Evolutionary conservation across 2,888 invertebrate genomes (phyloP).

Genomic region (Luffia ferchaultella): DNA sequence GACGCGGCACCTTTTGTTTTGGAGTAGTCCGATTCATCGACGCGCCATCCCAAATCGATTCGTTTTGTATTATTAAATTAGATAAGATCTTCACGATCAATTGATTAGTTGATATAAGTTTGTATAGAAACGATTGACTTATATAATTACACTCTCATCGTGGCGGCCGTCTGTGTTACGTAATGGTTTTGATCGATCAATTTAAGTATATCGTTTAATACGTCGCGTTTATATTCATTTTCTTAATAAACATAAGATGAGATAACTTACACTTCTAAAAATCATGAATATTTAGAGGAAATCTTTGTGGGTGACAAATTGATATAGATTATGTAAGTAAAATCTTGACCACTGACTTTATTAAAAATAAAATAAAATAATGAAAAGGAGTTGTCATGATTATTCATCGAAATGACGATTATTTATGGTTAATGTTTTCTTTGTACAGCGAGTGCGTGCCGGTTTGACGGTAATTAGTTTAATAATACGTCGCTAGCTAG

Average conservation of each 20-base stretch:
- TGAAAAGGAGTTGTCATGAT: too few relatives aligned
- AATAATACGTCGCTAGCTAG: too few relatives aligned
- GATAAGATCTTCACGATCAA: slow-evolving; percentile 42
- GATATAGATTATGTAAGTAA: too few relatives aligned
- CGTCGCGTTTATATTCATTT: slow-evolving; percentile 1
- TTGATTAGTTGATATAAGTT: slow-evolving; percentile 30
- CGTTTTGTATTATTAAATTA: slow-evolving; percentile 46
- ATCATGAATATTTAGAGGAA: too few relatives aligned
- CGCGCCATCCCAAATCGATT: slow-evolving; percentile 34
- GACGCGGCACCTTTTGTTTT: neutral
- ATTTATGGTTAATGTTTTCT: too few relatives aligned
- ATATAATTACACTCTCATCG: neutral
- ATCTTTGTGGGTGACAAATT: too few relatives aligned
- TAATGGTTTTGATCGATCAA: neutral
- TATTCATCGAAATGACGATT: too few relatives aligned
- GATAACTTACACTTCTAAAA: too few relatives aligned
- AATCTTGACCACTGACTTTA: too few relatives aligned
- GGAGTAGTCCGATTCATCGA: slow-evolving; percentile 24
- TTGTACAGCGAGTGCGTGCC: too few relatives aligned
- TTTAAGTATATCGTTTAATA: slow-evolving; percentile 4
- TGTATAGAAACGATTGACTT: neutral
- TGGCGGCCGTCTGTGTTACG: slow-evolving; percentile 3
- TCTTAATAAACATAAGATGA: slow-evolving; percentile 4
- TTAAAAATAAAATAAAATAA: too few relatives aligned
- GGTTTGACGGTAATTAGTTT: too few relatives aligned